Conservation (phyloP, 2,888 invertebrate species). For the Hirtodrosophila duncani region DNA sequence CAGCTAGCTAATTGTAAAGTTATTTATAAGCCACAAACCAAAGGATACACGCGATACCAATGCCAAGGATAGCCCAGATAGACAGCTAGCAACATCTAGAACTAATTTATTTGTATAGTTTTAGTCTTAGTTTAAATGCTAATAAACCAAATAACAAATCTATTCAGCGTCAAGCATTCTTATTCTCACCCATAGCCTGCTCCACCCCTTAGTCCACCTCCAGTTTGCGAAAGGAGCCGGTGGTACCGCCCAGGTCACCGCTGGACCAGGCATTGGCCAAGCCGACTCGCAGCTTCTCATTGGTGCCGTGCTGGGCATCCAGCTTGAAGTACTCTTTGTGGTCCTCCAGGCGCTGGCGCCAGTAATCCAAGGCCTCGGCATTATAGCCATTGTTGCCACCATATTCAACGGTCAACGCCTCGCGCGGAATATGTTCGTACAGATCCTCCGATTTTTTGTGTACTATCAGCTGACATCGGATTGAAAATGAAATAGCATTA, state of each 20-base stretch:
- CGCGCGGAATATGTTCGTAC: conserved; percentile 62
- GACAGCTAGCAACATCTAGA: conserved; percentile 44
- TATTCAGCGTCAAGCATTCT: not conserved
- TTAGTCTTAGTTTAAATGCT: conserved; percentile 49
- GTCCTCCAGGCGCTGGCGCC: conserved; percentile 46
- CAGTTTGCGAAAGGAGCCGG: conserved; percentile 69
- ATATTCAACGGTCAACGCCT: conserved; percentile 67
- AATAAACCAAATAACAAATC: conserved; percentile 12
- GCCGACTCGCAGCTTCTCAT: conserved; percentile 63
- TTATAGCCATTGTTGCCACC: conserved; percentile 70
- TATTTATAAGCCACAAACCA: conserved; percentile 35
- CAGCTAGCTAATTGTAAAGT: conserved; percentile 52
- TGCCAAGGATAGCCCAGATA: conserved; percentile 12
- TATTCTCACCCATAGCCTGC: no score
- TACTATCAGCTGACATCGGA: conserved; percentile 53
- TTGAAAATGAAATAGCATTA: not conserved
- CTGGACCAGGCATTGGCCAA: conserved; percentile 44
- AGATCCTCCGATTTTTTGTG: conserved; percentile 72
- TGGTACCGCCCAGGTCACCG: conserved; percentile 60
- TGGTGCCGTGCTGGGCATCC: conserved; percentile 59
- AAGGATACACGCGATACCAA: conserved; percentile 69
- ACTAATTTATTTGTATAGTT: conserved; percentile 41
- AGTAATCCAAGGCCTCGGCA: conserved; percentile 62
- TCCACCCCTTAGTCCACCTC: conserved; percentile 65
- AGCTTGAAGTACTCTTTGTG: conserved; percentile 59